A percentile compares a stretch with the other conserved stretches of the same genome.
These are phyloP conservation scores for Botia kubotai DNA, from an alignment of 2,797 vertebrate species.

Conservation along the genomic window DNA sequence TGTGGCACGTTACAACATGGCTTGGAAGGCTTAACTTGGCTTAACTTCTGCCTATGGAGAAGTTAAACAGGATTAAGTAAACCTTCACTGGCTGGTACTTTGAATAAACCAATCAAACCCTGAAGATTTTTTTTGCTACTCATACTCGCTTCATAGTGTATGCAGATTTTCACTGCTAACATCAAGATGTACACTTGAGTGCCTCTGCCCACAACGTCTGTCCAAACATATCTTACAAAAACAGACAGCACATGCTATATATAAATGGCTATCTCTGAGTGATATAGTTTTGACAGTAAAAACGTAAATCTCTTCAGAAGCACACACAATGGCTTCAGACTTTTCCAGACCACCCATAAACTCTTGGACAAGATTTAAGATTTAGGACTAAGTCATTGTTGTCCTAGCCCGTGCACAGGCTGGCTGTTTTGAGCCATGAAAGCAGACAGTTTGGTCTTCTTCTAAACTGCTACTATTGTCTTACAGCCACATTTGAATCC, in stretches of 20 bases:
- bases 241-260: background rate
- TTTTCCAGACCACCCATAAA: conserved; percentile 19
- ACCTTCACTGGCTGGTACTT: conserved; percentile 1
- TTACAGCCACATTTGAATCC: no score
- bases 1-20: no score
- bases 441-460: background rate
- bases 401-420: background rate
- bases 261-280: background rate
- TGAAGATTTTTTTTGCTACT: background rate
- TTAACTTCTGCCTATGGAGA: background rate
- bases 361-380: conserved; percentile 9
- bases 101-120: conserved; percentile 3
- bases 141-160: background rate
- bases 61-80: background rate
- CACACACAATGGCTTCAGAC: background rate
- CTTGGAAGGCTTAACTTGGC: background rate
- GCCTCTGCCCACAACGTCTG: background rate
- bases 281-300: background rate
- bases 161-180: background rate
- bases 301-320: background rate
- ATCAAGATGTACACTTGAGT: background rate
- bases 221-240: background rate
- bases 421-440: background rate
- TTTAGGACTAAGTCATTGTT: conserved; percentile 7
- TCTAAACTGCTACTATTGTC: no score